Percentiles rank a stretch among this genome's conserved stretches.
Conservation (phyloP, 1,140 invertebrate species). For the Leucophenga varia region DNA sequence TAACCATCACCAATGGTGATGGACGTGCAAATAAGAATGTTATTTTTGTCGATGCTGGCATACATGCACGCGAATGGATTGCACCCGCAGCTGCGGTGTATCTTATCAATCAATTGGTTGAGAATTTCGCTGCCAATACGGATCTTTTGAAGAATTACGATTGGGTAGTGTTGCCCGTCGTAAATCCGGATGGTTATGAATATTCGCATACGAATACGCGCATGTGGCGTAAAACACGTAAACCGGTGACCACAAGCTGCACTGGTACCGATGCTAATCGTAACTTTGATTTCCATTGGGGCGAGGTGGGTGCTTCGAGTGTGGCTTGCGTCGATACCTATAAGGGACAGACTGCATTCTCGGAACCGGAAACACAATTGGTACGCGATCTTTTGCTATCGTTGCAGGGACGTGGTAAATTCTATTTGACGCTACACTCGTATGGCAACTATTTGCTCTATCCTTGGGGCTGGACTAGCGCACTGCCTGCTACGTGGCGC, state of each 20-base stretch:
- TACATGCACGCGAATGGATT: constrained; percentile 74
- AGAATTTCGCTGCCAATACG: constrained; percentile 57
- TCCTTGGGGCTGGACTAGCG: constrained; percentile 70
- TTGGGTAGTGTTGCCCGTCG: constrained; percentile 62
- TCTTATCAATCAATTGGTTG: constrained; percentile 64
- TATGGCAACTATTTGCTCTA: constrained; percentile 70
- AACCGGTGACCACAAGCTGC: constrained; percentile 47
- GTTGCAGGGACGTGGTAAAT: constrained; percentile 59
- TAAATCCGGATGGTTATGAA: constrained; percentile 61
- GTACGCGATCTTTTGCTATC: constrained; percentile 57
- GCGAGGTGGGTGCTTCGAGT: constrained; percentile 65
- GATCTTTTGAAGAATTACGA: constrained; percentile 60
- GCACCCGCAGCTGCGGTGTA: constrained; percentile 65
- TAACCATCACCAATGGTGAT: constrained; percentile 59
- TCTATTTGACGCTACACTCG: constrained; percentile 73
- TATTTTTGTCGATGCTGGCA: constrained; percentile 61
- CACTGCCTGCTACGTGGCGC: constrained; percentile 40
- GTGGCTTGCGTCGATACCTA: constrained; percentile 69
- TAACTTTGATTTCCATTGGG: constrained; percentile 71
- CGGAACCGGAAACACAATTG: constrained; percentile 67
- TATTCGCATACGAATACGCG: constrained; percentile 50
- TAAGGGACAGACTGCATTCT: constrained; percentile 66
- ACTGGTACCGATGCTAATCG: constrained; percentile 66
- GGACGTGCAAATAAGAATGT: constrained; percentile 57
- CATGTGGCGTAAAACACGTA: constrained; percentile 61